Evolutionary conservation across 2,113 vertebrate genomes (phyloP).

Genomic region (Lophochroa leadbeateri): DNA sequence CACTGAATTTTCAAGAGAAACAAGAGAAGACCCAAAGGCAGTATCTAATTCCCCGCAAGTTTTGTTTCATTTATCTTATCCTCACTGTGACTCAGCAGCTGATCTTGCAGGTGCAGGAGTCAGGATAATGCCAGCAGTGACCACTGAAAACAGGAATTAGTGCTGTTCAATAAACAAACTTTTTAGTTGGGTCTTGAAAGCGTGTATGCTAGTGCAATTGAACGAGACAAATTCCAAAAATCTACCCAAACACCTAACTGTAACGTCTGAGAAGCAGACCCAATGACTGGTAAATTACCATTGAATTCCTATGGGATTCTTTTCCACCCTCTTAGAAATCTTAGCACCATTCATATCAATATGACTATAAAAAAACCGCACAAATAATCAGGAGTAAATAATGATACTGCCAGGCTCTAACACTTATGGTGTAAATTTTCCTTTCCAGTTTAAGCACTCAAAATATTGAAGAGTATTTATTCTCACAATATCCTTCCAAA

Average conservation of each 20-base stretch:
- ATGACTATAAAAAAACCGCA: neutral
- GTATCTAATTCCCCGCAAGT: neutral
- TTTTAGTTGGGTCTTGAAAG: neutral
- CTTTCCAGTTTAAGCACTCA: neutral
- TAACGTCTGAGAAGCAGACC: neutral
- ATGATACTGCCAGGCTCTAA: neutral
- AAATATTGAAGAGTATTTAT: neutral
- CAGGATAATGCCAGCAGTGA: neutral
- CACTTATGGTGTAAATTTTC: neutral
- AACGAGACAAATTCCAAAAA: neutral
- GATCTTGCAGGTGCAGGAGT: neutral
- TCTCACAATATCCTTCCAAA: neutral
- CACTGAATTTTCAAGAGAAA: neutral
- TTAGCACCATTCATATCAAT: neutral
- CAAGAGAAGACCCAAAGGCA: neutral
- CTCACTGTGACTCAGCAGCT: neutral
- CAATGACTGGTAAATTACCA: neutral
- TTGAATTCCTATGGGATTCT: neutral
- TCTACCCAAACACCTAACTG: neutral
- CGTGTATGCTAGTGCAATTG: neutral
- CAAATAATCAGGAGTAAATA: neutral
- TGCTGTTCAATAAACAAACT: neutral
- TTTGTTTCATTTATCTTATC: neutral
- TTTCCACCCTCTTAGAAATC: neutral
- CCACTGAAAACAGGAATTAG: neutral